These are phyloP conservation scores for Drosophila pegasa DNA, from an alignment of 2,888 invertebrate genomes.

Conservation along the genomic window DNA sequence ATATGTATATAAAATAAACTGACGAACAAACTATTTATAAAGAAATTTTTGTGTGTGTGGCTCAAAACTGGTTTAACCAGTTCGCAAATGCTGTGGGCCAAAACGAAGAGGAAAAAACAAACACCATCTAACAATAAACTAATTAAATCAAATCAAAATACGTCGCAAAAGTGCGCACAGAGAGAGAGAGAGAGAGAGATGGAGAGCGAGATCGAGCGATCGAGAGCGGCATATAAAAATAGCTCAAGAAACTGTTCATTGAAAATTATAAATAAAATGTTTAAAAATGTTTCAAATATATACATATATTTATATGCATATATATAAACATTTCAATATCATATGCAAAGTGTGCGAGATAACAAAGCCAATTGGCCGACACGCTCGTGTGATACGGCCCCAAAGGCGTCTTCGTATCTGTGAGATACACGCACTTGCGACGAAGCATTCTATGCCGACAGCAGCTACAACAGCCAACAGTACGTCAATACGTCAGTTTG, in stretches of 20 bases:
- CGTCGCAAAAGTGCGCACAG: constrained; percentile 60
- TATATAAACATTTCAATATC: constrained; percentile 46
- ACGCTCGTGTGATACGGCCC: constrained; percentile 14
- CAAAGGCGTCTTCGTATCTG: constrained; percentile 8
- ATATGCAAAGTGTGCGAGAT: constrained; percentile 52
- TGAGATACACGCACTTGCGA: constrained; percentile 20
- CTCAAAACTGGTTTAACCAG: constrained; percentile 66
- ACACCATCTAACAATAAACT: constrained; percentile 70
- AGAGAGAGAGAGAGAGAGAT: constrained; percentile 5
- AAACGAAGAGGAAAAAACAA: constrained; percentile 24
- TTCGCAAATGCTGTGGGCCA: constrained; percentile 45
- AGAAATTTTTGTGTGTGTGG: constrained; percentile 40
- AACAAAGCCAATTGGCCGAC: constrained; percentile 20
- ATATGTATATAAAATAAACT: constrained; percentile 16
- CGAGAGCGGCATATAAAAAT: constrained; percentile 36
- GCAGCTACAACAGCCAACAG: neutral
- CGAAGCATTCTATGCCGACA: constrained; percentile 4
- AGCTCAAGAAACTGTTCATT: constrained; percentile 47
- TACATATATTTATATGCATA: constrained; percentile 14
- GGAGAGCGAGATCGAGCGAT: constrained; percentile 12
- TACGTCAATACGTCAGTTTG: constrained; percentile 15
- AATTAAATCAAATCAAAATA: constrained; percentile 73
- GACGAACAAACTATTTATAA: constrained; percentile 47
- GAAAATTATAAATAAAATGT: constrained; percentile 62
- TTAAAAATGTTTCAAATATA: constrained; percentile 31